A percentile compares a stretch with the other conserved stretches of the same genome.
Evolutionary conservation across 2,113 vertebrate species (phyloP).

Genomic region (Acrocephalus arundinaceus): DNA sequence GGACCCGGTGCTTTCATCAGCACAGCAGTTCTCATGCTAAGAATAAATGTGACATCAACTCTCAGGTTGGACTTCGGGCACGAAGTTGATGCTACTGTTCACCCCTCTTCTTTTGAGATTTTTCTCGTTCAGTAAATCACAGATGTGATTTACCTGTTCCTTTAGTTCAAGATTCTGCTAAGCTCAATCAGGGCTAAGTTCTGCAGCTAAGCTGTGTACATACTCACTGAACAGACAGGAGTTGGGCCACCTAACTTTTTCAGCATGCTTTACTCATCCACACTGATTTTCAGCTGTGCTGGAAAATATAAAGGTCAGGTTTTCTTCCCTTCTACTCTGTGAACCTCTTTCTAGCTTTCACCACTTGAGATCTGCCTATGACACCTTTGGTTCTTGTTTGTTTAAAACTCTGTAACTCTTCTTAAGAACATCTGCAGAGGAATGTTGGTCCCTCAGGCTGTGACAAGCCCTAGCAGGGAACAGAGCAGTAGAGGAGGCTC

Average conservation of each 20-base stretch:
- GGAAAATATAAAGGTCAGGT: accelerated
- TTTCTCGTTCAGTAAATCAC: neutral
- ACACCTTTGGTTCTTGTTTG: neutral
- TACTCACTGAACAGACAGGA: accelerated
- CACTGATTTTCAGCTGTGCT: neutral
- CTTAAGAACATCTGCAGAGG: neutral
- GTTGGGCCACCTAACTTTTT: neutral
- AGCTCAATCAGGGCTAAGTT: neutral
- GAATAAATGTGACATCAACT: neutral
- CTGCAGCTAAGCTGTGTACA: neutral
- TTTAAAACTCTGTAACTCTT: neutral
- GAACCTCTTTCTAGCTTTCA: neutral
- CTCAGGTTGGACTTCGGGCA: neutral
- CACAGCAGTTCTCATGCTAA: neutral
- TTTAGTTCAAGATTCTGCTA: neutral
- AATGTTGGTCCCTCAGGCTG: accelerated
- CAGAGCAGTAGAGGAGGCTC: too few relatives aligned
- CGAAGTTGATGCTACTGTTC: neutral
- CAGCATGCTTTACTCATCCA: neutral
- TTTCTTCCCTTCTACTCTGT: neutral
- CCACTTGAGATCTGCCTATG: neutral
- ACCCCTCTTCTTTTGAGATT: neutral
- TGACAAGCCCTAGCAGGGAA: neutral
- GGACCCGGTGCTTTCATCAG: accelerated
- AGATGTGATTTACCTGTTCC: neutral